These are phyloP conservation scores for Synergus japonicus DNA, from an alignment of 2,888 invertebrate species.

Conservation along the genomic window DNA sequence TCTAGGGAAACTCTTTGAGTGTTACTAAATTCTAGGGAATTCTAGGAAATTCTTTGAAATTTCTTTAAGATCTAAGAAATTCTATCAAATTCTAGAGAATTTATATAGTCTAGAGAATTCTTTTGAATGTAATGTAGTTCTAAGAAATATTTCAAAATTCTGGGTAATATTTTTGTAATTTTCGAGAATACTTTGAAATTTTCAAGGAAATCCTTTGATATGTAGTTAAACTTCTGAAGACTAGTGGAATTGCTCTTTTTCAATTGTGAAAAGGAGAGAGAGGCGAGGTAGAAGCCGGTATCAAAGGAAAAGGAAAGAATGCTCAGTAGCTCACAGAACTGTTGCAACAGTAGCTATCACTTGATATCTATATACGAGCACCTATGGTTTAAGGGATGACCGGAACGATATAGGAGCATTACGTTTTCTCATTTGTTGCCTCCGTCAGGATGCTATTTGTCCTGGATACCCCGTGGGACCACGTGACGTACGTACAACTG, in stretches of 20 bases:
- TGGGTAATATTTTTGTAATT: too few species aligned
- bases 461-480: constrained; percentile 62
- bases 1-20: too few species aligned
- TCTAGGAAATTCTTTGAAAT: too few species aligned
- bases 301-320: neutral
- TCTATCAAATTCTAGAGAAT: too few species aligned
- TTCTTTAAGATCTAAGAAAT: too few species aligned
- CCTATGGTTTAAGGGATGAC: constrained; percentile 46
- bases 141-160: too few species aligned
- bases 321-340: constrained; percentile 34
- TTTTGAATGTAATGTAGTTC: too few species aligned
- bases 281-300: neutral
- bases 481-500: constrained; percentile 53
- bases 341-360: neutral
- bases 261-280: neutral
- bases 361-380: constrained; percentile 3
- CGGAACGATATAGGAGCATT: constrained; percentile 39
- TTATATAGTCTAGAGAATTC: too few species aligned
- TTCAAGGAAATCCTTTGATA: too few species aligned
- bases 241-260: neutral
- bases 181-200: too few species aligned
- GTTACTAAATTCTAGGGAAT: too few species aligned
- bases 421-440: constrained; percentile 63
- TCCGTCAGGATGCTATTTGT: constrained; percentile 66
- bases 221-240: neutral